Evolutionary conservation across 2,113 vertebrate species (phyloP), one percentile per base, ranked within the genome.

Genomic region (Labrus mixtus): DNA sequence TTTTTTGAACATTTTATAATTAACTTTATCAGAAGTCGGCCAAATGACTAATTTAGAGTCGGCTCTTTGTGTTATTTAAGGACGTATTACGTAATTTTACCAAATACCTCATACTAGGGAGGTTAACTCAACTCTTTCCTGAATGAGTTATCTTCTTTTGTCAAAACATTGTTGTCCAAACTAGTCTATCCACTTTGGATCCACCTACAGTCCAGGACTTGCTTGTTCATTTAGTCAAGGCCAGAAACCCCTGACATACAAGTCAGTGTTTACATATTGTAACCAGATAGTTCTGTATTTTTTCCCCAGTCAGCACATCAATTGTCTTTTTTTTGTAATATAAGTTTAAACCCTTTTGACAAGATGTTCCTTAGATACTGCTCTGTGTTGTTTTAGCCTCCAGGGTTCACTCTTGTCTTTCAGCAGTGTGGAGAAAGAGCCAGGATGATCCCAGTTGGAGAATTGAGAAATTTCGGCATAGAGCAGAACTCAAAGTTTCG

Each of bases 381-480:
- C 29, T 13, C 64, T 51, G 50, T 53, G 59, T 55, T 73, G 46
- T 69, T 75, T 73, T 41, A 60, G 64, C 66, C 58, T 69, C 57
- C 11, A 23, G 73, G 41, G 64, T 65, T 57, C 20, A 8, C 41
- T 54, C 54, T 51, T 59, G 41, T 59, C 54, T 77, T 61, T 19
- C 71, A 45, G 62, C 78, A 83, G 85, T 41, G 78, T 75, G 73
- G 54, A 84, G 73, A 78, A 84, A 71, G 71, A 66, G 73, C 11
- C 70, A 93, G 87, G 75, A 98, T 97, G 97, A 97, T 98, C 87
- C 96, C 96, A 0, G 93, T 97, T 76, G 95, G 94, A 0, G 96
- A 97, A 87, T 95, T 97, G 83, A 95, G 94, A 86, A 95, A 95
- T 81, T 93, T 97, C 55, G 89, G 93, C 29, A 37, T 84, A 0